Conservation (phyloP, 1,140 invertebrate species). For the Acromyrmex charruanus region DNA sequence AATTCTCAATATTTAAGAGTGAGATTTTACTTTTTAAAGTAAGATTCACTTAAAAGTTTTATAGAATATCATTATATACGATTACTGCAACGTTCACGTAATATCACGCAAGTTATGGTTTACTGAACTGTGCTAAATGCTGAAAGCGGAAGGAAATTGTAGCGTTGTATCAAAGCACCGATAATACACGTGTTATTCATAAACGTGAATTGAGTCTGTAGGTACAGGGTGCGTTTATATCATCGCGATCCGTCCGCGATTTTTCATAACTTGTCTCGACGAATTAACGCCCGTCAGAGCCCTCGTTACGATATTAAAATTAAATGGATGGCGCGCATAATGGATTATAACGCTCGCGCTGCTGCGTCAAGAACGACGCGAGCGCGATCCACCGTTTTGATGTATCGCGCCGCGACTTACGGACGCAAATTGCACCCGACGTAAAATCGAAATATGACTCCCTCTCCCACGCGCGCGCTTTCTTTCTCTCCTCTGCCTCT, state of each 20-base stretch:
- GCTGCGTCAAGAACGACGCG: conserved; percentile 13
- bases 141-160: conserved; percentile 39
- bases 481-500: background rate
- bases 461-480: background rate
- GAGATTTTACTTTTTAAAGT: too few relatives aligned
- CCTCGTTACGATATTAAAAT: conserved; percentile 52
- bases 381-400: conserved; percentile 46
- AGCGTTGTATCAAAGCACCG: conserved; percentile 37
- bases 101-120: conserved; percentile 18
- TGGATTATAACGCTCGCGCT: conserved; percentile 38
- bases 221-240: background rate
- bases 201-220: conserved; percentile 38
- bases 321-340: conserved; percentile 52
- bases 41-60: too few relatives aligned
- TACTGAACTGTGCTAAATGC: conserved; percentile 21
- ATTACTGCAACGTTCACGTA: background rate
- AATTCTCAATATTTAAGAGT: too few relatives aligned
- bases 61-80: background rate
- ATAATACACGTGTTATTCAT: conserved; percentile 13
- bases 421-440: conserved; percentile 54
- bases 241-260: conserved; percentile 24
- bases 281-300: conserved; percentile 29
- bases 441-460: conserved; percentile 53
- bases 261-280: conserved; percentile 29
- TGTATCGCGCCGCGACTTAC: conserved; percentile 42